Evolutionary conservation across 1,140 invertebrate genomes (phyloP).

Genomic region (Drosophila burlai): DNA sequence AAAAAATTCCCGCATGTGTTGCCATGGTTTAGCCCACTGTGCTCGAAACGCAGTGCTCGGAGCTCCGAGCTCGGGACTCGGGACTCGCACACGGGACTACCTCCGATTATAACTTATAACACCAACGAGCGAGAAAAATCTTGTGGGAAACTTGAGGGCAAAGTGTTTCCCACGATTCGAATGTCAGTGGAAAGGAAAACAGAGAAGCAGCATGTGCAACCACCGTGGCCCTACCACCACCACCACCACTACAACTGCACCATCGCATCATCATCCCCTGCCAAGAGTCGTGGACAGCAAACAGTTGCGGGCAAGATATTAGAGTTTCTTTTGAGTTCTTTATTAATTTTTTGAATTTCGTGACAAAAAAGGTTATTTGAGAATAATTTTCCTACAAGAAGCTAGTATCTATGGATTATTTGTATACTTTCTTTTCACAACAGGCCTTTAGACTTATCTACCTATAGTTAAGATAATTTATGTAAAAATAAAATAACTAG

Average conservation of each 20-base stretch:
- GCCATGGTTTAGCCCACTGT: conserved; percentile 62
- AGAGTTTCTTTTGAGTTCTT: background rate
- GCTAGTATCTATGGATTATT: background rate
- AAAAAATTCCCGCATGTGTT: conserved; percentile 61
- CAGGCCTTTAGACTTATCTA: background rate
- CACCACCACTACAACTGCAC: conserved; percentile 27
- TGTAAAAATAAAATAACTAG: too few species aligned
- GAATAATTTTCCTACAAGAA: background rate
- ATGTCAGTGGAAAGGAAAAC: conserved; percentile 81
- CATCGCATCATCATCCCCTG: conserved; percentile 73
- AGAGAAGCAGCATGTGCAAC: conserved; percentile 74
- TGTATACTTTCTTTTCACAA: background rate
- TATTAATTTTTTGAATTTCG: background rate
- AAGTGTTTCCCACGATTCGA: conserved; percentile 85
- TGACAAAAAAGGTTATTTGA: too few species aligned
- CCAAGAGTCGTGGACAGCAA: conserved; percentile 27
- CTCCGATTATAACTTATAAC: conserved; percentile 85
- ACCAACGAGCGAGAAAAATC: conserved; percentile 84
- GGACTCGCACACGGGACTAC: conserved; percentile 39
- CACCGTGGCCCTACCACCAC: conserved; percentile 51
- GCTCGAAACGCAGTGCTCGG: conserved; percentile 43
- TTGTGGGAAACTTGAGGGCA: conserved; percentile 85
- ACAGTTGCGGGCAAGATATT: background rate
- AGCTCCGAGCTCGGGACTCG: conserved; percentile 23
- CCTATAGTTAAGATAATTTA: background rate